Conservation (phyloP, 2,113 vertebrate genomes). For the Limanda limanda region DNA sequence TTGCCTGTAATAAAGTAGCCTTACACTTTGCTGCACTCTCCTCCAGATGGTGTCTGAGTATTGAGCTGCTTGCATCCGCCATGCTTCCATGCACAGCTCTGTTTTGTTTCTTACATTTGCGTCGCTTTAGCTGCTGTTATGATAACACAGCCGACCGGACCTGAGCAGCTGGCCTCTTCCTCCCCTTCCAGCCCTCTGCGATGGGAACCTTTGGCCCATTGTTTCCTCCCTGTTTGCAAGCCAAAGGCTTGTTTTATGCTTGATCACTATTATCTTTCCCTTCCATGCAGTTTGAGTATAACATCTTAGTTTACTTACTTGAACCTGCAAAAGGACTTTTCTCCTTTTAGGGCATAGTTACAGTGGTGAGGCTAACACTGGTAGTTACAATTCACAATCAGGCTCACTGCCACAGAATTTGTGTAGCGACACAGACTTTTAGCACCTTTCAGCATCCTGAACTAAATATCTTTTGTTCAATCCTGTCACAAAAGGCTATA, state of each 20-base stretch:
- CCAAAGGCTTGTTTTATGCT: slow-evolving; percentile 34
- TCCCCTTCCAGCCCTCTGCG: slow-evolving; percentile 50
- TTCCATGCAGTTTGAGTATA: slow-evolving; percentile 12
- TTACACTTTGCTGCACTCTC: neutral
- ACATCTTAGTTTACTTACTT: slow-evolving; percentile 46
- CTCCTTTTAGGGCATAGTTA: neutral
- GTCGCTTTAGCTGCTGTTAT: slow-evolving; percentile 57
- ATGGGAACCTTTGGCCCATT: slow-evolving; percentile 63
- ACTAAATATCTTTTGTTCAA: neutral
- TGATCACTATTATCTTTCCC: slow-evolving; percentile 8
- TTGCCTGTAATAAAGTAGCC: neutral
- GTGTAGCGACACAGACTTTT: too few relatives aligned
- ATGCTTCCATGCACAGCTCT: slow-evolving; percentile 23
- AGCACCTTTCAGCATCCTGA: neutral
- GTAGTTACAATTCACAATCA: slow-evolving; percentile 7
- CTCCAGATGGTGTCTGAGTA: neutral
- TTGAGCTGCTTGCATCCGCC: slow-evolving; percentile 18
- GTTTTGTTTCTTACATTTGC: slow-evolving; percentile 58
- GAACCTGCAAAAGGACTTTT: slow-evolving; percentile 21
- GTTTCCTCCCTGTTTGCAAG: slow-evolving; percentile 38
- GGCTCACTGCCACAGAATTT: neutral
- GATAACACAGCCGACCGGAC: slow-evolving; percentile 63
- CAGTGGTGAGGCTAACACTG: neutral
- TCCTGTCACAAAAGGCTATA: too few relatives aligned
- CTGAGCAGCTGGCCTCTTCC: slow-evolving; percentile 57